Evolutionary conservation across 1,140 invertebrate species (phyloP).

Genomic region (Meteorus sp.): DNA sequence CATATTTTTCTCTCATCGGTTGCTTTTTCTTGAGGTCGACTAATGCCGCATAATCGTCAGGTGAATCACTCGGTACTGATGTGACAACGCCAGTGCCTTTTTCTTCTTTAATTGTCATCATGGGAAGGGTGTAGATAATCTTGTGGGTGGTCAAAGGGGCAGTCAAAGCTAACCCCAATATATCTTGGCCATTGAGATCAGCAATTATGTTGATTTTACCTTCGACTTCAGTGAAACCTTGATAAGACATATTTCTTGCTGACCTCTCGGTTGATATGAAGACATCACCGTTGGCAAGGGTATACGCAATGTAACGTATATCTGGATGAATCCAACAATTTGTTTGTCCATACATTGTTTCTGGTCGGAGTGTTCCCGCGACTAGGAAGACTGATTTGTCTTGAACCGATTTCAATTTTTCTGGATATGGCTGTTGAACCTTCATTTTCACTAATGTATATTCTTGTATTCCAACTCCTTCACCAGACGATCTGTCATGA

Average conservation of each 20-base stretch:
- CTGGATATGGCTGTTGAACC: conserved; percentile 74
- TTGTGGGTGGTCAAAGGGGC: conserved; percentile 84
- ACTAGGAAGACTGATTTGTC: conserved; percentile 79
- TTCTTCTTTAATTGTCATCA: conserved; percentile 97
- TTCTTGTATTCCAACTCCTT: conserved; percentile 97
- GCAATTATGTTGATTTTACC: conserved; percentile 75
- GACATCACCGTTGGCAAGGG: conserved; percentile 68
- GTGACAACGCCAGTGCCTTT: conserved; percentile 98
- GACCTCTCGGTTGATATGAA: conserved; percentile 87
- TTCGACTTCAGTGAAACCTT: conserved; percentile 83
- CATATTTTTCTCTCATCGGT: conserved; percentile 91
- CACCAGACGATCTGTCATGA: conserved; percentile 93
- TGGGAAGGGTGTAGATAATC: conserved; percentile 91
- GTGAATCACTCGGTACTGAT: conserved; percentile 97
- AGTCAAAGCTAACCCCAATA: conserved; percentile 78
- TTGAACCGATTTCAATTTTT: conserved; percentile 64
- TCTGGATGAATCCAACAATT: conserved; percentile 98
- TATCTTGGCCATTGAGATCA: conserved; percentile 75
- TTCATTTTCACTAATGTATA: conserved; percentile 98
- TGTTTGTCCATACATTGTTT: conserved; percentile 99
- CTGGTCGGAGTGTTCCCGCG: conserved; percentile 95
- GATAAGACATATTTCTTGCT: conserved; percentile 95
- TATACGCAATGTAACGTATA: conserved; percentile 88
- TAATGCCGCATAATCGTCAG: conserved; percentile 96
- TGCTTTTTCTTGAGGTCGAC: conserved; percentile 95